Evolutionary conservation across 2,797 vertebrate genomes (phyloP).

Genomic region (Odontamblyopus lacepedii): DNA sequence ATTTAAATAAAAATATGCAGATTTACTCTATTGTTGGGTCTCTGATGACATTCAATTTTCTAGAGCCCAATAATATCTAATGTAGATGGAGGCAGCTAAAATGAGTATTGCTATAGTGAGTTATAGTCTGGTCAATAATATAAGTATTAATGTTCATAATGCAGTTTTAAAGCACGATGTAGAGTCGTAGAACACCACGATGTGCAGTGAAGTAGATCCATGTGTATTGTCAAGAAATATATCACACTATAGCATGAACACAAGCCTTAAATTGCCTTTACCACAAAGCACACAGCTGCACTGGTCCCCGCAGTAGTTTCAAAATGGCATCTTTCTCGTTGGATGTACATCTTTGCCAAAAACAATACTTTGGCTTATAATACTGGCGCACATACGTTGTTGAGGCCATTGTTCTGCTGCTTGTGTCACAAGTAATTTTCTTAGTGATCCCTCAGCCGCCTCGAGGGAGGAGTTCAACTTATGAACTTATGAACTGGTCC

Average conservation of each 20-base stretch:
- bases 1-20: background rate
- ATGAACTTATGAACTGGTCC: constrained; percentile 67
- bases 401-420: constrained; percentile 39
- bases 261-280: constrained; percentile 23
- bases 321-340: constrained; percentile 34
- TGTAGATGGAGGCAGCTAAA: too few species aligned
- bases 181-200: too few species aligned
- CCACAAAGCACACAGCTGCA: constrained; percentile 31
- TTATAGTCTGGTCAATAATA: too few species aligned
- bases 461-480: constrained; percentile 43
- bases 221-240: constrained; percentile 1
- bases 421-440: constrained; percentile 26
- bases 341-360: constrained; percentile 32
- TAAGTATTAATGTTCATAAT: too few species aligned
- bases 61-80: too few species aligned
- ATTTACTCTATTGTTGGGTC: too few species aligned
- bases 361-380: constrained; percentile 47
- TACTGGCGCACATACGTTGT: constrained; percentile 34
- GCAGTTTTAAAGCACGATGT: too few species aligned
- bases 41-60: too few species aligned
- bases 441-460: constrained; percentile 37
- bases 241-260: background rate
- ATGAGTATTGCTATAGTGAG: too few species aligned
- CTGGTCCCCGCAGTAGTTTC: constrained; percentile 21
- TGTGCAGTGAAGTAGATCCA: background rate